Evolutionary conservation across 2,888 invertebrate species (phyloP).

Genomic region (Drosophila meridiana): DNA sequence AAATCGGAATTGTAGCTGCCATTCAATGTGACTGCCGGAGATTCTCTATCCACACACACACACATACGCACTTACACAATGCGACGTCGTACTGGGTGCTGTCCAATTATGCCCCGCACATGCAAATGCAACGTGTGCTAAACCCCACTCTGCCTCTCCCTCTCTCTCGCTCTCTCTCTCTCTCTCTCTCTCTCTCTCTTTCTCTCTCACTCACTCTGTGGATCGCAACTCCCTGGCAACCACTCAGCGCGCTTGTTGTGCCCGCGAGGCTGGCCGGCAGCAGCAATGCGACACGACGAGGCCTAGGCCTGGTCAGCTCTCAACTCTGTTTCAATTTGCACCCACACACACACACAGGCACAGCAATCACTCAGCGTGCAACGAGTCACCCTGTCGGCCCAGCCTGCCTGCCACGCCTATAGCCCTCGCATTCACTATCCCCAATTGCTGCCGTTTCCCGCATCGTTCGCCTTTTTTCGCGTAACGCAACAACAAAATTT

Average conservation of each 20-base stretch:
- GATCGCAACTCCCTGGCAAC: conserved; percentile 43
- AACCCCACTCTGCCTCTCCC: neutral
- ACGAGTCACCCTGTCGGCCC: conserved; percentile 25
- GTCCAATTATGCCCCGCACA: conserved; percentile 80
- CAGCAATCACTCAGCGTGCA: conserved; percentile 73
- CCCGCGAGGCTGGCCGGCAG: conserved; percentile 72
- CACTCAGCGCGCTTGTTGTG: conserved; percentile 75
- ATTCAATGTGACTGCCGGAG: conserved; percentile 59
- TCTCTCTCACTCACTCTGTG: neutral
- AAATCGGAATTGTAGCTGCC: conserved; percentile 62
- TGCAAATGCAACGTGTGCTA: conserved; percentile 74
- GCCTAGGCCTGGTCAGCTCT: conserved; percentile 24
- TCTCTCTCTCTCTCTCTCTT: neutral
- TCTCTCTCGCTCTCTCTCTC: neutral
- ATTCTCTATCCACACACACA: conserved; percentile 20
- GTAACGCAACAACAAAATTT: conserved; percentile 59
- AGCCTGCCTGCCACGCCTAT: conserved; percentile 29
- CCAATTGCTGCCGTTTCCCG: conserved; percentile 42
- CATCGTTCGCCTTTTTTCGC: conserved; percentile 66
- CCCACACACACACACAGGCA: conserved; percentile 50
- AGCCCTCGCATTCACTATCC: conserved; percentile 24
- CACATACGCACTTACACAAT: conserved; percentile 19
- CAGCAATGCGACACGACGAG: conserved; percentile 71
- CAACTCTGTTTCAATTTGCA: conserved; percentile 79
- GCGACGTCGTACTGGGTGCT: conserved; percentile 54